phyloP scores from a whole-genome alignment of 2,797 vertebrate genomes.

The Amblyopsis hoosieri region DNA sequence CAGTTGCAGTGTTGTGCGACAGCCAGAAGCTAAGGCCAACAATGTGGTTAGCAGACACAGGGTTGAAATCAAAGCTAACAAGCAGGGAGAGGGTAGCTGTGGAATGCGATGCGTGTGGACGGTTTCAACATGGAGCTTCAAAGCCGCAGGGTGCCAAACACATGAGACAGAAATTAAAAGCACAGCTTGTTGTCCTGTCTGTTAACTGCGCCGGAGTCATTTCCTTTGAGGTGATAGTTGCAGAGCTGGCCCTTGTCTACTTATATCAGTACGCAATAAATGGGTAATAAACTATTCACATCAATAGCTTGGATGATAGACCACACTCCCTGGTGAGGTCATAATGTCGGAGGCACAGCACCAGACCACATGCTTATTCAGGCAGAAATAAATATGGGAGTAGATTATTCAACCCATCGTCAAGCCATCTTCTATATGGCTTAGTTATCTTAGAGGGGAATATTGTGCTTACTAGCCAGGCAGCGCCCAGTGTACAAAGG shows the following conservation, averaged over 20 bases:
- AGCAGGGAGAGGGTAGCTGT: slow-evolving; percentile 41
- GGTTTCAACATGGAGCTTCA: slow-evolving; percentile 51
- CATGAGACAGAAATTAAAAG: slow-evolving; percentile 69
- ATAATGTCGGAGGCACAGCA: background rate
- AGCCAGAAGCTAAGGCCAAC: slow-evolving; percentile 2
- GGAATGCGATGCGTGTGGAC: slow-evolving; percentile 54
- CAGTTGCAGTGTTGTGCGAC: slow-evolving; percentile 6
- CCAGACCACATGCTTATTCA: slow-evolving; percentile 15
- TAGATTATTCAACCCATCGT: background rate
- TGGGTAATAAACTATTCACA: slow-evolving; percentile 36
- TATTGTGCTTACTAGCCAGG: background rate
- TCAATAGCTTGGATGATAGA: slow-evolving; percentile 1
- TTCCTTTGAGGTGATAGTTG: slow-evolving; percentile 56
- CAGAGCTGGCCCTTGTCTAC: slow-evolving; percentile 23
- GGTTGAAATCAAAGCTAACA: slow-evolving; percentile 41
- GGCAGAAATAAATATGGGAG: background rate
- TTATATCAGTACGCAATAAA: slow-evolving; percentile 44
- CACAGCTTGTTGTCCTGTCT: slow-evolving; percentile 59
- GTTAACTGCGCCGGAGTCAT: slow-evolving; percentile 57
- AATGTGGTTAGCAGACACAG: slow-evolving; percentile 27
- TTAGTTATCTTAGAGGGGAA: background rate
- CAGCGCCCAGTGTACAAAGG: background rate
- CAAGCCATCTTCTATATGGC: background rate
- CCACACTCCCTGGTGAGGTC: background rate
- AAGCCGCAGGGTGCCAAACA: slow-evolving; percentile 56